Evolutionary conservation across 2,113 vertebrate species (phyloP).

Genomic region (Gymnogyps californianus): DNA sequence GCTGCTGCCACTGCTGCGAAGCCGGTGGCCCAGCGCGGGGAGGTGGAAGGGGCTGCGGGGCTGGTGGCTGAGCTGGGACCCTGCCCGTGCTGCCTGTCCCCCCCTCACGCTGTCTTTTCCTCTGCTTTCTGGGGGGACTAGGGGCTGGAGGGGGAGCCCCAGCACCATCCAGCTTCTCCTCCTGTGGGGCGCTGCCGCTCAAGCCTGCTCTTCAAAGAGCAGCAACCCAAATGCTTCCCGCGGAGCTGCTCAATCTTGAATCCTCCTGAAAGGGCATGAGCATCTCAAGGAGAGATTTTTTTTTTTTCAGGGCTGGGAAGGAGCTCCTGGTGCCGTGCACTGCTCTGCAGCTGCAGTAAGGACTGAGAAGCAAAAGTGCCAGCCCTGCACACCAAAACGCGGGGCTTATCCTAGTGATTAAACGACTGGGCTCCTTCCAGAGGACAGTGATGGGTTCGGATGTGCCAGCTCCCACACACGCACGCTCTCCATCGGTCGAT

Average conservation of each 20-base stretch:
- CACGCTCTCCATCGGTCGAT: background rate
- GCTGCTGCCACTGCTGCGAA: rapidly evolving
- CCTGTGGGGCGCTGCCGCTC: rapidly evolving
- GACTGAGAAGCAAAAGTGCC: background rate
- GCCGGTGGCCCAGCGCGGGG: rapidly evolving
- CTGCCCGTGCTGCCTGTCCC: background rate
- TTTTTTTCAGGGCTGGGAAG: background rate
- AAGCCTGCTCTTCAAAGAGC: background rate
- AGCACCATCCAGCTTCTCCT: background rate
- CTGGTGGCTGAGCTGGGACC: background rate
- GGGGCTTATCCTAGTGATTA: background rate
- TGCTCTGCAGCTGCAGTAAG: background rate
- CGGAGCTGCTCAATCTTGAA: background rate
- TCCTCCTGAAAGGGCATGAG: background rate
- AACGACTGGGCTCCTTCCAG: conserved; percentile 27
- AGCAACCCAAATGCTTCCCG: conserved; percentile 15
- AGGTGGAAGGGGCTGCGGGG: background rate
- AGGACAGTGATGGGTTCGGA: background rate
- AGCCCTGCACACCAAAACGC: rapidly evolving
- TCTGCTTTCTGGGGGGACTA: background rate
- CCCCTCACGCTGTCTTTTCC: background rate
- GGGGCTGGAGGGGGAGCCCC: background rate
- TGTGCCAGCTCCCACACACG: conserved; percentile 27
- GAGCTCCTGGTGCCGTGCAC: background rate
- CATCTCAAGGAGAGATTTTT: conserved; percentile 2